Percentiles rank a stretch among this genome's conserved stretches.
phyloP scores from a whole-genome alignment of 2,113 vertebrate genomes.

The Pseudopodoces humilis region DNA sequence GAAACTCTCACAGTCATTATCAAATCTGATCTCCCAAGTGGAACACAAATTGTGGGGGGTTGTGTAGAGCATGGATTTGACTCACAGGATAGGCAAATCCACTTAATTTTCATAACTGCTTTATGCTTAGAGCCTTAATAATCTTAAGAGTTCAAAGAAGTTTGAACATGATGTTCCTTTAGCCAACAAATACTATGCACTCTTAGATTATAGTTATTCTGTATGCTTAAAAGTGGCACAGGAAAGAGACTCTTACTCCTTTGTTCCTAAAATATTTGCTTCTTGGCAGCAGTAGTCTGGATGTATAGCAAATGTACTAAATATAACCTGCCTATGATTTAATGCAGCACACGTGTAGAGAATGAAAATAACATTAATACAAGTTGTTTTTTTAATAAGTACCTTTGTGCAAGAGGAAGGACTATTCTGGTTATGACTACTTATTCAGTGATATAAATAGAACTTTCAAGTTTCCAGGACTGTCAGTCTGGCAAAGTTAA shows the following conservation, averaged over 20 bases:
- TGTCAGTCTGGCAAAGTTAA: slow-evolving; percentile 7
- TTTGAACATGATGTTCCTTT: background rate
- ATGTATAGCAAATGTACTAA: slow-evolving; percentile 46
- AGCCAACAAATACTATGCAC: background rate
- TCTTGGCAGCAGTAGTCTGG: slow-evolving; percentile 23
- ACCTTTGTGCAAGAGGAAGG: background rate
- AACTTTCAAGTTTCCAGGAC: background rate
- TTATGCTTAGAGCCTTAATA: background rate
- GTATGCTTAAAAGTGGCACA: background rate
- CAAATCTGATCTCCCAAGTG: background rate
- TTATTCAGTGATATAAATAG: slow-evolving; percentile 35
- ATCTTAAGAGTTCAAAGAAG: background rate
- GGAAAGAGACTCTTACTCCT: background rate
- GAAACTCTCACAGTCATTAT: background rate
- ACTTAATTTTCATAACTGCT: background rate
- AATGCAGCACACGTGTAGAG: background rate
- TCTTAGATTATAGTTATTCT: background rate
- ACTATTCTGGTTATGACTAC: background rate
- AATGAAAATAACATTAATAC: slow-evolving; percentile 46
- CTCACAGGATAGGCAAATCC: background rate
- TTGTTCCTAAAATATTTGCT: slow-evolving; percentile 47
- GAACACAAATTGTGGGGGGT: background rate
- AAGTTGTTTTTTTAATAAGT: slow-evolving; percentile 8
- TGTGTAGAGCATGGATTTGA: background rate
- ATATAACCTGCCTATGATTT: slow-evolving; percentile 21